Conservation (phyloP, 2,113 vertebrate genomes). For the Elephantulus edwardii region DNA sequence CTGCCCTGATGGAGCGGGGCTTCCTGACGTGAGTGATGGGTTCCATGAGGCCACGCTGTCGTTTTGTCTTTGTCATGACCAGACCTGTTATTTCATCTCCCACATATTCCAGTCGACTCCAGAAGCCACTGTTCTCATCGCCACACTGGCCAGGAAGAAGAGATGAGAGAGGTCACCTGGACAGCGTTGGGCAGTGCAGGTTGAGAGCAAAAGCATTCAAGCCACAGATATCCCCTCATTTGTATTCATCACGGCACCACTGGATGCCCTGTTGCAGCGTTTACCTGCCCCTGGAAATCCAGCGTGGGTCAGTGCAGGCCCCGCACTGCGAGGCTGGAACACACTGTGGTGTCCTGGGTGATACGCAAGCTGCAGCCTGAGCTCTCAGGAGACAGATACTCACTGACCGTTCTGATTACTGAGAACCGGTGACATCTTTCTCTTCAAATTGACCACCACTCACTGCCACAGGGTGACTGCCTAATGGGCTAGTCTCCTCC, state of each 20-base stretch:
- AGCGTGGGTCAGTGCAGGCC: neutral
- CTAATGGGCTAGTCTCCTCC: neutral
- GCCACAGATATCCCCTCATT: neutral
- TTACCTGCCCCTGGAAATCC: neutral
- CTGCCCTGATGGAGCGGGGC: constrained; percentile 81
- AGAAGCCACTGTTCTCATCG: constrained; percentile 89
- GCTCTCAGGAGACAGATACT: neutral
- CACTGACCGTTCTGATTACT: neutral
- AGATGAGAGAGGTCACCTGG: neutral
- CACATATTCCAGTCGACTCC: constrained; percentile 87
- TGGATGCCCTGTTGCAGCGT: neutral
- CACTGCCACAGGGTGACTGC: neutral
- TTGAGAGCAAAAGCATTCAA: neutral
- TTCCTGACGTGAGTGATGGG: constrained; percentile 86
- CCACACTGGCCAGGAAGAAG: constrained; percentile 81
- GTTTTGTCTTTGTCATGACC: constrained; percentile 87
- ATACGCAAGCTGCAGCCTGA: neutral
- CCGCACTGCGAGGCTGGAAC: neutral
- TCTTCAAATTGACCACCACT: neutral
- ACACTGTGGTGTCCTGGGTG: neutral
- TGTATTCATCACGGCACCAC: neutral
- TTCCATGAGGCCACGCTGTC: constrained; percentile 83
- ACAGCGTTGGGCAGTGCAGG: neutral
- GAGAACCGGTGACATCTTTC: neutral
- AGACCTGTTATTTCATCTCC: constrained; percentile 92